Evolutionary conservation across 2,113 vertebrate genomes (phyloP), one percentile per base, ranked within the genome.

Genomic region (Nesospiza acunhae): DNA sequence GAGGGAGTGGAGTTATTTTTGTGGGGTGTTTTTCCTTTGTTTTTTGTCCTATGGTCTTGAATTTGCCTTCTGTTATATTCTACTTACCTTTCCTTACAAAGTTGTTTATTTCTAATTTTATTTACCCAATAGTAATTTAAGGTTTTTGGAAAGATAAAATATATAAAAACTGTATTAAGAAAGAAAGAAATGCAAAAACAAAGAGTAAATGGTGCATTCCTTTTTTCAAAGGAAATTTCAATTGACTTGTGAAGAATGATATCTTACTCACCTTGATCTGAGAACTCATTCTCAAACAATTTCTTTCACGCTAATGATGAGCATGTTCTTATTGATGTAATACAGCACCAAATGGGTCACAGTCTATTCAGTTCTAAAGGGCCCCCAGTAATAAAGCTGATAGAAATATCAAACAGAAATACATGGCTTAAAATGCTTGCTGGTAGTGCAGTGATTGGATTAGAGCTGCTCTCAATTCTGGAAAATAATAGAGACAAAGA

Each of bases 11-110:
- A 60, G 6, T 15, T 42, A 14, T 37, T 83, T 42, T 56, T 8
- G 17, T 56, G 18, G 11, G 10, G 1, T 13, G 7, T 13, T 59
- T 69, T 41, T 13, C 19, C 21, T 41, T 80, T 84, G 52, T 49
- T 15, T 60, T 39, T 60, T 39, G 2, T 30, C 20, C 6, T 30
- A 22, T 0, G 0, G 16, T 79, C 64, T 63, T 75, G 20, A 83
- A 59, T 50, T 53, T 79, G 1, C 15, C 59, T 55, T 13, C 13
- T 33, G 2, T 58, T 63, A 9, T 50, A 72, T 15, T 21, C 15
- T 16, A 30, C 15, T 63, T 47, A 39, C 2, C 3, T 63, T 72
- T 85, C 17, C 4, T 64, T 39, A 46, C 8, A 60, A 79, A 75
- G 8, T 22, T 67, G 2, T 5, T 69, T 41, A 19, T 69, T 64